Evolutionary conservation across 2,797 vertebrate species (phyloP), one percentile per base, ranked within the genome.

Genomic region (Gobionotothen gibberifrons): DNA sequence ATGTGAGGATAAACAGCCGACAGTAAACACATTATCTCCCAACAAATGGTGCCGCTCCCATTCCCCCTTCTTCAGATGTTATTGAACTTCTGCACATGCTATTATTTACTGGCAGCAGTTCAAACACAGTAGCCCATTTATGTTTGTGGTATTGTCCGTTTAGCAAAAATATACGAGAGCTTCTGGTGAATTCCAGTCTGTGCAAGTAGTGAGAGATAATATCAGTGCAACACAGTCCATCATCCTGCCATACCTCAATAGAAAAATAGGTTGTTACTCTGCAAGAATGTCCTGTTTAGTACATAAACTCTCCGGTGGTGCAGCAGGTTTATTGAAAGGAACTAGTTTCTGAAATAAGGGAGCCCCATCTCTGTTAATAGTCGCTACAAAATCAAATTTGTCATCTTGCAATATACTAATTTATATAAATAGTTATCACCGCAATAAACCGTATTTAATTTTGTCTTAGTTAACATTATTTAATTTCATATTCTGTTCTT

Each of bases 1-100:
- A 73, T 77, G 40, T 68, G 56, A 79, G 59, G 54, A 72, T 69
- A 64, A 83, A 85, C 66, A 78, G 52, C 54, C 0, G 0, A 63
- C 51, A 53, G 74, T 69, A 70, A 74, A 82, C 60, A 64, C 44
- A 72, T 69, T 56, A 80, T 74, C 52, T 60, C 56, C 4, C 57
- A 59, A 47, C 44, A 84, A 76, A 76, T 48, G 64, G 61, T 56
- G 43, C 29, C 43, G 56, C 43, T 46, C 42, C 46, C 15, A n/a
- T 47, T 67, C 29, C n/a, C 9, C n/a, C 21, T 55, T 72, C 29
- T 48, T 61, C 42, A 64, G 21, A 17, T 76, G 48, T 68, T 54
- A 63, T 44, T 69, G 49, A 61, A 29, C 46, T 26, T 22, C 46
- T 26, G 44, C 44, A 74, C 22, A 26, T 48, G n/a, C 14, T 61